Evolutionary conservation across 2,888 invertebrate species (phyloP), one percentile per base, ranked within the genome.

Genomic region (Amiota mariae): DNA sequence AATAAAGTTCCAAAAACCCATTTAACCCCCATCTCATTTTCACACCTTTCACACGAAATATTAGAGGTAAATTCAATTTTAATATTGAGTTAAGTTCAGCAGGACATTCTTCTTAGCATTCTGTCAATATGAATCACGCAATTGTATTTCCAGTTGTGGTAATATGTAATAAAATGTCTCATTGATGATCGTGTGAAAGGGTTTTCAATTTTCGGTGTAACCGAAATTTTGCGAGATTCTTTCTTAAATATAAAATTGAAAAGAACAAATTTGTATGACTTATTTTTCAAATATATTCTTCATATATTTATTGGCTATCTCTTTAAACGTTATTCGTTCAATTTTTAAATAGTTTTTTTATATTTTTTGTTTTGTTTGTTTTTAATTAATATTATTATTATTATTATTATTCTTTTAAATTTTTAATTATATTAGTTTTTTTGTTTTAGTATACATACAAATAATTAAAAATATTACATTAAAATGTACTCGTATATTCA

Each of bases 401-500:
- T 15, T 59, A 20, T 20, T 59, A 59, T 15, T 54, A 54, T 54
- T 75, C 77, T 73, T 76, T 73, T 51, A 77, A 76, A 72, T 72
- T 77, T 76, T 77, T 76, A 36, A 36, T 36, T 36, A 36, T 36
- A 36, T 36, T 36, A 36, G 36, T 75, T 78, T 73, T 76, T 81
- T 81, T 80, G 81, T 85, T 81, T 88, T 88, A 88, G 88, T 89
- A 88, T 89, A 89, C 89, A 89, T 88, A 88, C 87, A 88, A 88
- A 85, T 85, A 87, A 86, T 87, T 87, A 87, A 87, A 88, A 88
- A 87, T 87, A 87, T 87, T 88, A 88, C 88, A 88, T 88, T 88
- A 87, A 88, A 88, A 88, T 88, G 87, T 88, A 85, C 80, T 85
- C 85, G 85, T 86, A 87, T 85, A 86, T 51, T 68, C 51, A 47